Evolutionary conservation across 2,797 vertebrate genomes (phyloP).

Genomic region (Diglossa cyanea): DNA sequence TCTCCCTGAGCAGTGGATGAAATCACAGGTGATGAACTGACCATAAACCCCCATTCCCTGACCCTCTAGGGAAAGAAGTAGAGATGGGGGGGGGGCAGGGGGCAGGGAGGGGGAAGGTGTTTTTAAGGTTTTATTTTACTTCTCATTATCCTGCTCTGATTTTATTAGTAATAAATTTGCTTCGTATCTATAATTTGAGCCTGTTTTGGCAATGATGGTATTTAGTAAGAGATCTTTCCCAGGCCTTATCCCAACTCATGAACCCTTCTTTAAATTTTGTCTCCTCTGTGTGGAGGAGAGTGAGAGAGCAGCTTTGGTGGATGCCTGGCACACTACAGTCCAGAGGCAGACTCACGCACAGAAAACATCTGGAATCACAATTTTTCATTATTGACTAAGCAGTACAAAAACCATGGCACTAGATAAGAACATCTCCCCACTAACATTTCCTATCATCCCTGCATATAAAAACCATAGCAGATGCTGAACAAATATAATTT

Average conservation of each 20-base stretch:
- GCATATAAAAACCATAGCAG: not conserved
- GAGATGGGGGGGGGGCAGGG: not conserved
- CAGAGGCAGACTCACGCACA: not conserved
- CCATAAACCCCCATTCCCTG: not conserved
- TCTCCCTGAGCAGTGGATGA: not conserved
- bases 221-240: not conserved
- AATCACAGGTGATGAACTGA: not conserved
- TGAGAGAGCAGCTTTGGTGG: not conserved
- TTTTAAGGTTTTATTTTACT: not conserved
- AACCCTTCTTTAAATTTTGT: not conserved
- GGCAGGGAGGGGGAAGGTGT: no score
- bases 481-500: not conserved
- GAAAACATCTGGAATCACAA: not conserved
- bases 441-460: not conserved
- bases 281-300: not conserved
- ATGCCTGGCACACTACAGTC: not conserved
- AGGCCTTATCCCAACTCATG: not conserved
- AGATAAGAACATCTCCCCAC: not conserved
- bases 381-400: not conserved
- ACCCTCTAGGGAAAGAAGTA: not conserved
- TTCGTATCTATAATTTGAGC: accelerated
- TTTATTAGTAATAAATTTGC: not conserved
- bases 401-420: not conserved
- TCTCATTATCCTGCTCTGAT: not conserved
- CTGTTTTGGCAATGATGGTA: not conserved